Percentiles rank a stretch among this genome's conserved stretches.
Evolutionary conservation across 2,113 vertebrate genomes (phyloP).

Genomic region (Odontesthes bonariensis): DNA sequence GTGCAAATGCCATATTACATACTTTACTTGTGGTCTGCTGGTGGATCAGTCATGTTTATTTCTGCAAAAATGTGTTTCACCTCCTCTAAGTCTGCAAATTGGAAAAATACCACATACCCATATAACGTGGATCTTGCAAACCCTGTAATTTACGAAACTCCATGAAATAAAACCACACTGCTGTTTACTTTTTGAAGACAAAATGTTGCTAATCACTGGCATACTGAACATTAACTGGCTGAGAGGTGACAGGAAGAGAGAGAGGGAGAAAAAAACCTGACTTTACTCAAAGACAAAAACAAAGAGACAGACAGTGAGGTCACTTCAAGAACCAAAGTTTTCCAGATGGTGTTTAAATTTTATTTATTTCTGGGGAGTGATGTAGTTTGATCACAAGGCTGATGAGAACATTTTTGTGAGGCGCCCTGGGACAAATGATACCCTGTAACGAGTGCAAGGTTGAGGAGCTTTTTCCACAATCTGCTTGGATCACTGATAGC

Average conservation of each 20-base stretch:
- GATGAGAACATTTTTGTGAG: constrained; percentile 60
- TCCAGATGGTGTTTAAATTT: constrained; percentile 69
- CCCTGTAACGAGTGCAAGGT: constrained; percentile 56
- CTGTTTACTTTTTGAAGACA: constrained; percentile 44
- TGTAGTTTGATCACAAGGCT: constrained; percentile 57
- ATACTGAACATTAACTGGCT: constrained; percentile 4
- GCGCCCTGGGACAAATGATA: constrained; percentile 72
- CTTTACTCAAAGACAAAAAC: not conserved
- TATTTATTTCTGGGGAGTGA: constrained; percentile 63
- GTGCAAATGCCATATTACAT: not conserved
- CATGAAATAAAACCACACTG: constrained; percentile 66
- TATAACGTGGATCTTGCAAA: constrained; percentile 38
- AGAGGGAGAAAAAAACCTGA: not conserved
- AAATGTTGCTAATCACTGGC: constrained; percentile 24
- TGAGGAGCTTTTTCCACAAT: constrained; percentile 68
- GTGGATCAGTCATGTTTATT: not conserved
- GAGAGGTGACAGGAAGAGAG: not conserved
- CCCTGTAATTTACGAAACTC: constrained; percentile 61
- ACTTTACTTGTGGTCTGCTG: not conserved
- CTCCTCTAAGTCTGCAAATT: too few relatives aligned
- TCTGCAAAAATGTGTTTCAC: too few relatives aligned
- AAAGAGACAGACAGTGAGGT: constrained; percentile 35
- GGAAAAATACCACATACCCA: constrained; percentile 24
- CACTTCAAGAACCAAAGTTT: constrained; percentile 64
- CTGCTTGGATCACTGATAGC: constrained; percentile 59